Evolutionary conservation across 1,140 invertebrate genomes (phyloP).

Genomic region (Philaenus spumarius): DNA sequence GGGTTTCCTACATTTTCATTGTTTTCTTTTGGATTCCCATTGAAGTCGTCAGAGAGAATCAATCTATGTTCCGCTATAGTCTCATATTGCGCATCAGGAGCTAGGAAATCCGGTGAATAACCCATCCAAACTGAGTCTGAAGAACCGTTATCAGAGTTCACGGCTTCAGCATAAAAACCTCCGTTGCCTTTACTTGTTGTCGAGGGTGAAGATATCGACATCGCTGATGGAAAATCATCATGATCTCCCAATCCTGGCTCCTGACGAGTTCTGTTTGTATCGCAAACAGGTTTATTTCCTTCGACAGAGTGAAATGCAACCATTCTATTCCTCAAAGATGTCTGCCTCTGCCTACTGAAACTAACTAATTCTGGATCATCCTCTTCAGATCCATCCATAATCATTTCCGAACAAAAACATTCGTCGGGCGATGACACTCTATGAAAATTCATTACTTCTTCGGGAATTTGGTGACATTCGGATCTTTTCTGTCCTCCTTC

Average conservation of each 20-base stretch:
- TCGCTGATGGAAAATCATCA: slow-evolving; percentile 23
- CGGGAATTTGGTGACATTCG: not conserved
- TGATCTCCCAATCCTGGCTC: slow-evolving; percentile 12
- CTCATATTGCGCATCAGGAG: slow-evolving; percentile 56
- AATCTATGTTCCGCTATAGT: slow-evolving; percentile 39
- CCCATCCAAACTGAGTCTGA: slow-evolving; percentile 22
- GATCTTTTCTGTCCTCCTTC: slow-evolving; percentile 1
- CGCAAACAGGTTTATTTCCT: not conserved
- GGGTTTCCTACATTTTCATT: not conserved
- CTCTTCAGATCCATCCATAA: slow-evolving; percentile 23
- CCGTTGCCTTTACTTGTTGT: slow-evolving; percentile 18
- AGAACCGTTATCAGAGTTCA: slow-evolving; percentile 20
- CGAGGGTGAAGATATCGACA: slow-evolving; percentile 22
- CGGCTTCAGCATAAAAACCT: slow-evolving; percentile 16
- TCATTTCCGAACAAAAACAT: slow-evolving; percentile 21
- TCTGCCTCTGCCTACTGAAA: slow-evolving; percentile 15
- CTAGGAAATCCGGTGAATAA: slow-evolving; percentile 39
- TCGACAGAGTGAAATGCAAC: not conserved
- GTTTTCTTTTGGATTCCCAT: slow-evolving; percentile 9
- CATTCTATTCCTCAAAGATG: not conserved
- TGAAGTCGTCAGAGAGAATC: slow-evolving; percentile 1
- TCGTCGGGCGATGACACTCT: slow-evolving; percentile 24
- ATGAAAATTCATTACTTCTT: slow-evolving; percentile 17
- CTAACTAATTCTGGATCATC: slow-evolving; percentile 26
- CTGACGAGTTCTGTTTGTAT: slow-evolving; percentile 1